These are phyloP conservation scores for Pangasianodon hypophthalmus DNA, from an alignment of 2,113 vertebrate species.

Conservation along the genomic window DNA sequence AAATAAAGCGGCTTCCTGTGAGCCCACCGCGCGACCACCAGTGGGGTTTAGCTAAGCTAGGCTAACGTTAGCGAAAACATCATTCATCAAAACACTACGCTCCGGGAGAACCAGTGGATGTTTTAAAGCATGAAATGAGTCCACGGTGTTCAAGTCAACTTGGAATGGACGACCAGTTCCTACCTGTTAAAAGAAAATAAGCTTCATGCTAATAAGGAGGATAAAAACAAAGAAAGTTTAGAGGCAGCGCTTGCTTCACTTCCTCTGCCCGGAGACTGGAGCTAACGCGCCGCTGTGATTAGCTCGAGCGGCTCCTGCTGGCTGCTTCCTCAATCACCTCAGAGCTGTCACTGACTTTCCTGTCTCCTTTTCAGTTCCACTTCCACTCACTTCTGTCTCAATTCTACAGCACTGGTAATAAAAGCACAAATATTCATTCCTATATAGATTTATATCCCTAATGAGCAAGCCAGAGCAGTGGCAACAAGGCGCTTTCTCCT, in stretches of 20 bases:
- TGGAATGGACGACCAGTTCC: background rate
- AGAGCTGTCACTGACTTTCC: background rate
- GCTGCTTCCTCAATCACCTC: conserved; percentile 9
- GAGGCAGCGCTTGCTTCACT: conserved; percentile 33
- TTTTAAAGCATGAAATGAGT: background rate
- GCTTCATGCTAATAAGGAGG: conserved; percentile 13
- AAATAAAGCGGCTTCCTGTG: background rate
- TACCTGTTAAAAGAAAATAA: conserved; percentile 42
- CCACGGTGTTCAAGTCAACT: background rate
- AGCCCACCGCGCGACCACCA: background rate
- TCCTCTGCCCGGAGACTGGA: conserved; percentile 5
- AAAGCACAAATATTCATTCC: background rate
- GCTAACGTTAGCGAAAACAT: conserved; percentile 31
- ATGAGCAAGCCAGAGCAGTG: background rate
- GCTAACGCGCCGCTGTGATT: background rate
- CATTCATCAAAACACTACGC: conserved; percentile 16
- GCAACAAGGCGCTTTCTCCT: background rate
- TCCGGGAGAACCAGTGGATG: fast-evolving
- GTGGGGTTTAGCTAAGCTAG: conserved; percentile 14
- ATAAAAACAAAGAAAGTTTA: conserved; percentile 51
- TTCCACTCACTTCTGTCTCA: too few relatives aligned
- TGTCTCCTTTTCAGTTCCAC: background rate
- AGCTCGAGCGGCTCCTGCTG: conserved; percentile 59
- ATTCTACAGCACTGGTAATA: background rate
- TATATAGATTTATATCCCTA: background rate